Base-by-base conservation (phyloP, 2,113 vertebrate genomes). In the Tachysurus vachellii region DNA sequence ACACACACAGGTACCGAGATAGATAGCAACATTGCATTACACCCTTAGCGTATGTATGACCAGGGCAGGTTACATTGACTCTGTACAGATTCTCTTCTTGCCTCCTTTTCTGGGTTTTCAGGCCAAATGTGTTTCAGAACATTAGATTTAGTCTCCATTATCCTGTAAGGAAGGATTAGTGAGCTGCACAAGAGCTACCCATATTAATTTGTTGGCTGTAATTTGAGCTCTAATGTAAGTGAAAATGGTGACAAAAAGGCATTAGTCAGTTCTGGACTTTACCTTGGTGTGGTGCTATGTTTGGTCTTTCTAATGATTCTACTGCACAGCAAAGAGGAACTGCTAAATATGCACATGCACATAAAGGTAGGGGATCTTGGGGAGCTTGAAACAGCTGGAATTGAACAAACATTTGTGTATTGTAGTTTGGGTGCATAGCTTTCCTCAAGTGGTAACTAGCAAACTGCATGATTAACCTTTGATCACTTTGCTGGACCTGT, bases 401-500 rank as follows among this genome's bases (percentile, higher is more conserved):
- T 92, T 86, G 92, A 93, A 91, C 85, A 81, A 88, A 80, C 88
- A 81, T 84, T 84, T 88, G 90, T 82, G 87, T 92, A 76, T 86
- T 88, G 90, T 90, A 83, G 57, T 83, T 87, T 86, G 86, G 89
- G 83, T 84, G n/a, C 82, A 89, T 59, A 61, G 70, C 85, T 73
- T 36, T 16, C 85, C 53, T 80, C 16, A 36, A 19, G 16, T 42
- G 2, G 14, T 36, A 42, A 70, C 16, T 2, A 36, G 8, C 31
- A 36, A 19, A 19, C 14, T 70, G 14, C 31, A 70, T 19, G 6
- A 70, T 3, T 42, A 36, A 19, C 31, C 6, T 70, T 70, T 70
- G 17, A 42, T 71, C 68, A 71, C 6, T 42, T 42, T 42, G 36
- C 50, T 88, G 61, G 57, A n/a, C 28, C 59, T 84, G n/a, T 83